Base-by-base conservation (phyloP, 2,113 vertebrate genomes). In the Theristicus caerulescens region DNA sequence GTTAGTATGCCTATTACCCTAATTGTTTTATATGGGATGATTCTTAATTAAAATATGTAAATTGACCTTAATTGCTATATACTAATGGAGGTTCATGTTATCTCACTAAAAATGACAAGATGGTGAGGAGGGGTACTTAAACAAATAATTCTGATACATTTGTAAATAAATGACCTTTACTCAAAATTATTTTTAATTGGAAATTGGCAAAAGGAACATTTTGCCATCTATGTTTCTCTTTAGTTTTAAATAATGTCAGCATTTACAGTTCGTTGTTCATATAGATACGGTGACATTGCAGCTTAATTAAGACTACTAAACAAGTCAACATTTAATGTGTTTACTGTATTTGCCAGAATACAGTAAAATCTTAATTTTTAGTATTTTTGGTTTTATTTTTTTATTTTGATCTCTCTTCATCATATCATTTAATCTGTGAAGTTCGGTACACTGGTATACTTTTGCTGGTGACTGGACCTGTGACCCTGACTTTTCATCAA, bases 41-140 rank as follows among this genome's bases (percentile, higher is more conserved):
- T 98, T 98, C 98, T 98, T 99, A 99, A 99, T 99, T 99, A 98
- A 98, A 98, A 98, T 99, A 99, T 99, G 98, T 98, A 99, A 99
- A 99, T 99, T 98, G 98, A 98, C 98, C 98, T 98, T 98, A 98
- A 98, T 99, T 98, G 98, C 98, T 98, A 98, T 98, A 98, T 99
- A 98, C 98, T 99, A 98, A 99, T 99, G 98, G 98, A 98, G 98
- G 98, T 98, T 98, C 98, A 98, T 98, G 98, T 98, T 98, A 98
- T 98, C 98, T 98, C 91, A 98, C 98, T 98, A 97, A 98, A 98
- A 98, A 97, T 98, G 98, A 98, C 98, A 98, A 98, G 98, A 98
- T 98, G 97, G 96, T 98, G 96, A 98, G 98, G 97, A 98, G 96
- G 98, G 96, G 96, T 97, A 97, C 96, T 98, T 98, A 97, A 98